Percentiles rank a stretch among this genome's conserved stretches.
Conservation (phyloP, 2,113 vertebrate species). For the Oenanthe melanoleuca region DNA sequence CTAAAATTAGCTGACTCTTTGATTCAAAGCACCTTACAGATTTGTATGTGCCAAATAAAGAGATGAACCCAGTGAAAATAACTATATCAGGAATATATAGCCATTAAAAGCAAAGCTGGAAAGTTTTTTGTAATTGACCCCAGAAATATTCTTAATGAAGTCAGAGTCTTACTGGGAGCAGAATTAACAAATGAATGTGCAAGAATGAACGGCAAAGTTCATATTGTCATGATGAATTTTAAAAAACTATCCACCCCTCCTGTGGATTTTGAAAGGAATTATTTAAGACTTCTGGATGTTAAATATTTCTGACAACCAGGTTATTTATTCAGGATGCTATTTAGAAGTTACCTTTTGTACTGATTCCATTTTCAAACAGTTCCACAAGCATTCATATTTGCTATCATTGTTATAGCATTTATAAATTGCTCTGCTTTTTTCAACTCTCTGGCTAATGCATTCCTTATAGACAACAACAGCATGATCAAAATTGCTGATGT, state of each 20-base stretch:
- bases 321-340: background rate
- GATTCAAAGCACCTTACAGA: background rate
- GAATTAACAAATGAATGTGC: background rate
- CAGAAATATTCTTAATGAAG: background rate
- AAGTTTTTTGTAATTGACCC: background rate
- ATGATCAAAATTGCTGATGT: background rate
- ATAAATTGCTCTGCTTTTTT: background rate
- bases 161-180: background rate
- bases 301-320: background rate
- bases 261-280: background rate
- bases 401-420: background rate
- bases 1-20: background rate
- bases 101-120: background rate
- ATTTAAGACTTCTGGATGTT: background rate
- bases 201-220: background rate
- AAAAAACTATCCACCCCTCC: fast-evolving
- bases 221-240: background rate
- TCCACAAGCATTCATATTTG: background rate
- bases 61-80: background rate
- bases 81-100: background rate
- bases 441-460: background rate
- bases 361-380: background rate
- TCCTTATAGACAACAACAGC: background rate
- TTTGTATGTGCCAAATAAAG: background rate
- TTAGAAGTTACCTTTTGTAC: background rate